phyloP scores from a whole-genome alignment of 2,113 vertebrate genomes.

The Xyrauchen texanus region DNA sequence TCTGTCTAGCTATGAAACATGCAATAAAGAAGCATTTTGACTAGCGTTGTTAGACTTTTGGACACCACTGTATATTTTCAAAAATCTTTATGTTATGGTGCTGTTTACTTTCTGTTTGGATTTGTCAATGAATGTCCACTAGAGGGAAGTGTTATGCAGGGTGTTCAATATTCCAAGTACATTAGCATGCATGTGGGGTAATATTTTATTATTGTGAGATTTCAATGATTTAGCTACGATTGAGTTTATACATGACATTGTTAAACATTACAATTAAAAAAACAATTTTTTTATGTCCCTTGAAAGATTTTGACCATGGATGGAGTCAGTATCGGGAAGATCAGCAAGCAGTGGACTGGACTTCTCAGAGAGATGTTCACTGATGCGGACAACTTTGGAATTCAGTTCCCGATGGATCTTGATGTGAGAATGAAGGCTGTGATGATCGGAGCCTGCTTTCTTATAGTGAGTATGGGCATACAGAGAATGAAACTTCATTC shows the following conservation, averaged over 20 bases:
- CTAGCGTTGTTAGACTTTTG: too few relatives aligned
- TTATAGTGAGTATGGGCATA: slow-evolving; percentile 82
- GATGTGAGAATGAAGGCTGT: slow-evolving; percentile 93
- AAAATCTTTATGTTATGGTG: neutral
- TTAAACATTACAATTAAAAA: too few relatives aligned
- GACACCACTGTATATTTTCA: too few relatives aligned
- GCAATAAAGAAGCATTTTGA: too few relatives aligned
- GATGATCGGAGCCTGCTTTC: slow-evolving; percentile 91
- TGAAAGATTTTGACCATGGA: slow-evolving; percentile 83
- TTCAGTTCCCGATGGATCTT: slow-evolving; percentile 89
- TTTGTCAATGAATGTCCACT: slow-evolving; percentile 38
- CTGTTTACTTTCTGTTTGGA: neutral
- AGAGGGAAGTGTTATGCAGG: slow-evolving; percentile 35
- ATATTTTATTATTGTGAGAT: neutral
- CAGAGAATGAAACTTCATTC: neutral
- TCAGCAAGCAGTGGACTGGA: slow-evolving; percentile 92
- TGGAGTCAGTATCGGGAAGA: slow-evolving; percentile 83
- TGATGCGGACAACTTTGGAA: slow-evolving; percentile 89
- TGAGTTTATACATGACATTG: neutral
- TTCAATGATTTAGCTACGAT: neutral
- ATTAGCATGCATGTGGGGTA: neutral
- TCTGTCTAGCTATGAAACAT: too few relatives aligned
- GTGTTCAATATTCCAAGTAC: neutral
- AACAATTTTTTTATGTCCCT: neutral
- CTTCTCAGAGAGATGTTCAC: slow-evolving; percentile 83